Percentiles rank a stretch among this genome's conserved stretches.
Conservation (phyloP, 2,888 invertebrate genomes). For the Acanthoscelides obtectus region DNA sequence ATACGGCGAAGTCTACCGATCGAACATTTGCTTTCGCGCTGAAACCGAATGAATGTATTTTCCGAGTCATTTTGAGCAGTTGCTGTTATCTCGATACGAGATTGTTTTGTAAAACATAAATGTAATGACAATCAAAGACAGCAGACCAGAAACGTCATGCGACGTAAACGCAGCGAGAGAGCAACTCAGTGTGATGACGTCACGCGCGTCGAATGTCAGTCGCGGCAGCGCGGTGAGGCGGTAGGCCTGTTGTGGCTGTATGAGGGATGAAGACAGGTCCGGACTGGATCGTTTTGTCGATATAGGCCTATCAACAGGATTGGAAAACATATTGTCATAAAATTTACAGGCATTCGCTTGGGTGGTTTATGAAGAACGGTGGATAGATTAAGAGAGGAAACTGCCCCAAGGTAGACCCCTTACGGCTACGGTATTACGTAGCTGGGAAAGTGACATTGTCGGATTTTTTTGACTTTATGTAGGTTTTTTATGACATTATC, state of each 20-base stretch:
- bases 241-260: not conserved
- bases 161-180: constrained; percentile 5
- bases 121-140: constrained; percentile 1
- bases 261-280: constrained; percentile 14
- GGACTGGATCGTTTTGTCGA: not conserved
- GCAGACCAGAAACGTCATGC: constrained; percentile 6
- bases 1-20: not conserved
- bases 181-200: constrained; percentile 8
- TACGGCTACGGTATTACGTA: too few relatives aligned
- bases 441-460: too few relatives aligned
- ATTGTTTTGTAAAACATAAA: not conserved
- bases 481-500: too few relatives aligned
- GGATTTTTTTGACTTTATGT: too few relatives aligned
- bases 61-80: not conserved
- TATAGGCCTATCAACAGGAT: not conserved
- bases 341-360: too few relatives aligned
- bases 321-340: not conserved
- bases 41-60: not conserved
- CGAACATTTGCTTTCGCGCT: not conserved
- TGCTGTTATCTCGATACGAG: not conserved
- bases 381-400: too few relatives aligned
- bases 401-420: too few relatives aligned
- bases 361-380: too few relatives aligned
- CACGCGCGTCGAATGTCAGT: not conserved
- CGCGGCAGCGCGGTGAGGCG: not conserved